phyloP scores from a whole-genome alignment of 2,888 invertebrate species.

The Pandemis corylana region DNA sequence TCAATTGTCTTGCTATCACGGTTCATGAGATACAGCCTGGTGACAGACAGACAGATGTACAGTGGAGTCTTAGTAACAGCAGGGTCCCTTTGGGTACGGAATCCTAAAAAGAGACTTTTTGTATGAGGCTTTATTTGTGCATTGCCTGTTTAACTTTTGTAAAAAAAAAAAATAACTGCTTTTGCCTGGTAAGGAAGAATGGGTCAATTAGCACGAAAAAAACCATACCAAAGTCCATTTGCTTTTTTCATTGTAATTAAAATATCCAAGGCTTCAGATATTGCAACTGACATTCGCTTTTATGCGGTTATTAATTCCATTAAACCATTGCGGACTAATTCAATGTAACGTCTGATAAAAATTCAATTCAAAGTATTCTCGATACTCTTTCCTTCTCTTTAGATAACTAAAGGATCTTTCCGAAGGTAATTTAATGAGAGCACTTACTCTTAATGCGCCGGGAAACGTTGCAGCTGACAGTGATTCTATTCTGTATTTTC shows the following conservation, averaged over 20 bases:
- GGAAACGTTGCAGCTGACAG: constrained; percentile 84
- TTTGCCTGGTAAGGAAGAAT: no score
- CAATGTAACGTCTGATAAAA: background rate
- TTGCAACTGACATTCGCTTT: background rate
- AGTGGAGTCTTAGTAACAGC: no score
- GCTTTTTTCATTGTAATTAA: background rate
- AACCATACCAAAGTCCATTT: no score
- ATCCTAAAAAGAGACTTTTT: no score
- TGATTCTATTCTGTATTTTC: constrained; percentile 84
- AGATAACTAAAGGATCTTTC: background rate
- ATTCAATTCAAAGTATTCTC: background rate
- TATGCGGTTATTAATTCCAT: background rate
- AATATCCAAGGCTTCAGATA: background rate
- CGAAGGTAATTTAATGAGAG: constrained; percentile 9
- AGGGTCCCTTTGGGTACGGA: no score
- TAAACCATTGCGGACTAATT: background rate
- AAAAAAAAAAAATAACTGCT: no score
- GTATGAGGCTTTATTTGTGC: no score
- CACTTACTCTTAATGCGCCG: constrained; percentile 84
- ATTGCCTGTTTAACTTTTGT: no score
- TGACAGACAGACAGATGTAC: no score
- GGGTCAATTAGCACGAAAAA: no score
- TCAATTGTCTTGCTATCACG: no score
- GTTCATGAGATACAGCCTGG: no score
- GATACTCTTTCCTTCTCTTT: background rate